Evolutionary conservation across 2,797 vertebrate species (phyloP), one percentile per base, ranked within the genome.

Genomic region (Morelia viridis): DNA sequence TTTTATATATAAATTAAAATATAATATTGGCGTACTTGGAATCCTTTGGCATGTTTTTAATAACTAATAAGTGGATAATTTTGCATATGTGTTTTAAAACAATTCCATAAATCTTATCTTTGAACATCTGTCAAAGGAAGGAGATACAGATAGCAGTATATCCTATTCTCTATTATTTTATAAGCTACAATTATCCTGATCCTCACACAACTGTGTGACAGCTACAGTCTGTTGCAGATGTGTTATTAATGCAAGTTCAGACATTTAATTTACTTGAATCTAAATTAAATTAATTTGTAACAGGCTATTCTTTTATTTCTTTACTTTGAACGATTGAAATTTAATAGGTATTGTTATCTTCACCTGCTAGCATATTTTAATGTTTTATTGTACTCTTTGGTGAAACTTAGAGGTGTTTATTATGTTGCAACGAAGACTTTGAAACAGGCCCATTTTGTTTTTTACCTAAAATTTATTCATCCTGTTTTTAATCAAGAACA

Each of bases 131-230:
- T 97, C 95, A 97, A 95, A 94, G 95, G 92, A 93, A 96, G 95
- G 94, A 95, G 95, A 94, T 94, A 83, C 88, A 94, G 94, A 96
- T 96, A 94, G 91, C 93, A 95, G 93, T 95, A 95, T 95, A 97
- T 97, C 96, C 94, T 97, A 97, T 97, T 96, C 96, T 96, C 93
- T 96, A 93, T 95, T 97, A 96, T 96, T 93, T 95, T 96, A 93
- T 96, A 96, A 96, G 96, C 95, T 96, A 94, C 97, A 97, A 97
- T 97, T 97, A 97, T 97, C 95, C 96, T 97, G 96, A 97, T 97
- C 95, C 94, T 96, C 95, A 97, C 97, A 97, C 96, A 97, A 95
- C 95, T 96, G 95, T 93, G 90, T 61, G 87, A 96, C 95, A 96
- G 95, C 95, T 97, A 95, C 89, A 95, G 95, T 96, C 93, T 97